A percentile compares a stretch with the other conserved stretches of the same genome.
These are phyloP conservation scores for Delphinapterus leucas DNA, from an alignment of 2,113 vertebrate species.

Conservation along the genomic window DNA sequence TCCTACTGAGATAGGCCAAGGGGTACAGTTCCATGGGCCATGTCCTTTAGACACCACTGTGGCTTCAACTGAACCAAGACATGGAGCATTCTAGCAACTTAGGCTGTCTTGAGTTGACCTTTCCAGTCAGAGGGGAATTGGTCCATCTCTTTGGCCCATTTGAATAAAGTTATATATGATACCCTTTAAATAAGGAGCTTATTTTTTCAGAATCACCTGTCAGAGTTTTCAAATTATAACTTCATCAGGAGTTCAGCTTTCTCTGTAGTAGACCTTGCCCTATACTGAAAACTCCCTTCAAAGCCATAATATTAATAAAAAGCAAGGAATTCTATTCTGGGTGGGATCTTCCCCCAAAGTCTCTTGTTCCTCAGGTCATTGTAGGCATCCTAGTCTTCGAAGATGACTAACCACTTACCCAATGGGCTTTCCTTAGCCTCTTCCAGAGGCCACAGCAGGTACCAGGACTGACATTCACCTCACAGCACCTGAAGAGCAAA, in stretches of 20 bases:
- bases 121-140: neutral
- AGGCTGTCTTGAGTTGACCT: neutral
- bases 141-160: neutral
- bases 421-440: neutral
- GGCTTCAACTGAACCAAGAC: neutral
- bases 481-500: neutral
- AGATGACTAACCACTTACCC: neutral
- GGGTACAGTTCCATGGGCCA: neutral
- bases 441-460: neutral
- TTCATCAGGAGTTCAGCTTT: neutral
- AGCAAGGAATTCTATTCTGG: neutral
- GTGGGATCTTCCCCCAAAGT: neutral
- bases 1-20: neutral
- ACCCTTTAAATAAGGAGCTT: neutral
- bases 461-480: neutral
- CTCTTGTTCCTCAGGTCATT: neutral
- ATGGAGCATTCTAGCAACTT: neutral
- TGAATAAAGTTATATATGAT: neutral
- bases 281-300: neutral
- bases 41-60: neutral
- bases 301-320: neutral
- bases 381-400: neutral
- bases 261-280: neutral
- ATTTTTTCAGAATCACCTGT: neutral
- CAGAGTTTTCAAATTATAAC: neutral